Percentiles rank a stretch among this genome's conserved stretches.
Evolutionary conservation across 2,888 invertebrate genomes (phyloP).

Genomic region (Lathronympha strigana): DNA sequence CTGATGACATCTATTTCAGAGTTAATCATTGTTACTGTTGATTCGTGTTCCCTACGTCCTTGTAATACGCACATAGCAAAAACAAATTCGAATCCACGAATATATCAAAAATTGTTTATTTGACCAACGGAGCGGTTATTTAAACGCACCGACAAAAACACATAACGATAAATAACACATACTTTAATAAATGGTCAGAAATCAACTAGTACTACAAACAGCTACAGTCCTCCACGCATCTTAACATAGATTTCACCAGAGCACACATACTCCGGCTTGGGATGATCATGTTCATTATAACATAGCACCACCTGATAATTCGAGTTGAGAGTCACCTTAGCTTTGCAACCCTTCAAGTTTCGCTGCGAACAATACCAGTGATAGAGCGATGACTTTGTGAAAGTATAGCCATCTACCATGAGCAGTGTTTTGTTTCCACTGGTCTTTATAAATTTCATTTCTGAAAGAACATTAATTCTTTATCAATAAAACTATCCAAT

Average conservation of each 20-base stretch:
- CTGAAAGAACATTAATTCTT: neutral
- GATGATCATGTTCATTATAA: neutral
- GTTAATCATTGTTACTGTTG: no score
- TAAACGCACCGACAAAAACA: no score
- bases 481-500: neutral
- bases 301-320: neutral
- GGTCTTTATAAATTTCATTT: slow-evolving; percentile 7
- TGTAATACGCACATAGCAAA: no score
- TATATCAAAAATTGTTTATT: no score
- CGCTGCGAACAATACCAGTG: slow-evolving; percentile 7
- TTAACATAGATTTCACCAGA: slow-evolving; percentile 6
- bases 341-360: neutral
- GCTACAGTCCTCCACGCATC: neutral
- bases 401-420: slow-evolving; percentile 14
- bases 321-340: slow-evolving; percentile 2
- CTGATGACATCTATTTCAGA: no score
- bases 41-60: no score
- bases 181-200: neutral
- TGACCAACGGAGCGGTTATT: no score
- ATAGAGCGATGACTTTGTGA: neutral
- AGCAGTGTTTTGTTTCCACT: slow-evolving; percentile 11
- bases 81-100: no score
- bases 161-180: no score
- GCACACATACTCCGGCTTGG: neutral
- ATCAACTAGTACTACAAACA: neutral